Evolutionary conservation across 1,140 invertebrate genomes (phyloP).

Genomic region (Lepidurus arcticus): DNA sequence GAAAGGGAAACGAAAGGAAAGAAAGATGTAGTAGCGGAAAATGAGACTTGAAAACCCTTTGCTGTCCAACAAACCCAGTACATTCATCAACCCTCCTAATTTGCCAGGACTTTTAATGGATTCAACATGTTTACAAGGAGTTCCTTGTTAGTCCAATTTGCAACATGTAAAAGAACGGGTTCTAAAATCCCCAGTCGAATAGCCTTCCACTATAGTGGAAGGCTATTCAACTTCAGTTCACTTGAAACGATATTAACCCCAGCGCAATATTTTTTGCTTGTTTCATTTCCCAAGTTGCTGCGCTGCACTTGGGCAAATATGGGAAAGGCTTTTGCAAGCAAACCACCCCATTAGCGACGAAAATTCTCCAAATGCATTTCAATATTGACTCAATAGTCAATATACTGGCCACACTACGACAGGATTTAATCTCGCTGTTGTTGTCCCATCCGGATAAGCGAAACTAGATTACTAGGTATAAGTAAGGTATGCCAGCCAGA

Average conservation of each 20-base stretch:
- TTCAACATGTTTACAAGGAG: too few relatives aligned
- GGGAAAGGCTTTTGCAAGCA: neutral
- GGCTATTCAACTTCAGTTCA: neutral
- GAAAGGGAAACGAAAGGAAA: neutral
- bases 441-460: neutral
- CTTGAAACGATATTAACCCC: neutral
- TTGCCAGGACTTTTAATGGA: too few relatives aligned
- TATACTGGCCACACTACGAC: neutral
- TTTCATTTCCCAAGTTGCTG: neutral
- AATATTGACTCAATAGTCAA: neutral
- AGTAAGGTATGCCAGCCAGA: too few relatives aligned
- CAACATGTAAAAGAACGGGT: too few relatives aligned
- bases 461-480: too few relatives aligned
- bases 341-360: neutral
- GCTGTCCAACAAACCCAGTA: too few relatives aligned
- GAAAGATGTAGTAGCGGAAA: neutral
- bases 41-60: neutral
- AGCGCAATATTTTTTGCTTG: neutral
- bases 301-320: neutral
- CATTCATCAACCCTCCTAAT: too few relatives aligned
- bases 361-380: neutral
- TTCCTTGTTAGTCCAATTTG: too few relatives aligned
- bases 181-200: too few relatives aligned
- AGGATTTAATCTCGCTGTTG: neutral
- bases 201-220: too few relatives aligned